Evolutionary conservation across 2,113 vertebrate genomes (phyloP), one percentile per base, ranked within the genome.

Genomic region (Tympanuchus pallidicinctus): DNA sequence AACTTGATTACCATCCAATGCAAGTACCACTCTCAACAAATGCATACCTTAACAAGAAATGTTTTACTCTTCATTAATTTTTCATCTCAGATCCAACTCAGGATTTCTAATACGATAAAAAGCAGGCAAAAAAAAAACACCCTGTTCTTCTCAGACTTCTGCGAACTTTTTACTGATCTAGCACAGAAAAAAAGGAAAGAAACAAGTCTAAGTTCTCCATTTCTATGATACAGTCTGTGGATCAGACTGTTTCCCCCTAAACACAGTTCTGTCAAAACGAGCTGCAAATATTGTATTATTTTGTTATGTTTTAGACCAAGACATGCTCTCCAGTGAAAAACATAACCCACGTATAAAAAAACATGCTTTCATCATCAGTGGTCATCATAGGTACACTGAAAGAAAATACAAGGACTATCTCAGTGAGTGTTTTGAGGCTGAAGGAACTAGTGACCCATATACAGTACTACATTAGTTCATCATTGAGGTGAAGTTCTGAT

Each of bases 401-500:
- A 90, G 71, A 28, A 20, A 50, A 80, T 30, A 71, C 22, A 80
- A 59, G 17, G 36, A 84, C 27, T 71, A 64, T 22, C 65, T 67
- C 1, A 89, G 86, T 38, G 90, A 42, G 85, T 70, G 61, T 92
- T 82, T 81, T 25, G 72, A 59, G 57, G 61, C 45, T 89, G 21
- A 25, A 54, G 80, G 52, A 94, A 71, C 22, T 95, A 96, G 92
- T 82, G 83, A 94, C 85, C 92, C 82, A 87, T 54, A 92, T 28
- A 67, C 0, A 13, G 32, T 43, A 73, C 86, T 87, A 94, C 70
- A 96, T 86, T 34, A 79, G 40, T 60, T 89, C 76, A 95, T 88
- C 91, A 90, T 86, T 97, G 86, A 95, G 88, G 57, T 65, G 83
- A 92, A 90, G 74, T 95, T 94, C 91, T 74, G 66, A 93, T 87